Evolutionary conservation across 2,113 vertebrate species (phyloP), one percentile per base, ranked within the genome.

Genomic region (Haplotaxodon microlepis): DNA sequence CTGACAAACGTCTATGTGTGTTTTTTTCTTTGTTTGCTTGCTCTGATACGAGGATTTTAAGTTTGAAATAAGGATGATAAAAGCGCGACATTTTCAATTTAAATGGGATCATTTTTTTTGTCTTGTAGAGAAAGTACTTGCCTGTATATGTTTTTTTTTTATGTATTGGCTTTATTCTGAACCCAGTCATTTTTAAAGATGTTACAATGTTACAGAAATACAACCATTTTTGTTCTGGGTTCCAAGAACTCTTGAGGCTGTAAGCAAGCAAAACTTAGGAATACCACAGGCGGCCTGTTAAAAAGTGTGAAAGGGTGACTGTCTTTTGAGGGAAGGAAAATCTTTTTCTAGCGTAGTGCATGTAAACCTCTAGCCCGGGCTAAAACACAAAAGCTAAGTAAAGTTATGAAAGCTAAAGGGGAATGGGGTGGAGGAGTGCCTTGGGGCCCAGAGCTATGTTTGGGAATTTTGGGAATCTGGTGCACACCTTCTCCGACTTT

Each of bases 401-500:
- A 92, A 88, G 86, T 84, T 92, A 29, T 40, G 63, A 40, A 66
- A 89, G 78, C 81, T 84, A 61, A 90, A 71, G 45, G 63, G 73
- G 79, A 91, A 66, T 11, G 38, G 31, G 81, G 54, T 56, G 36
- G 34, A 56, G 38, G 81, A 24, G 27, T 69, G 88, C 80, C 85
- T 53, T 34, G 47, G 51, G 63, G 88, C 89, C 54, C 5, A 5
- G 50, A 91, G 92, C 87, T 92, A 91, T 85, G 89, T 90, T 88
- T 88, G 88, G 86, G 73, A 92, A 88, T 88, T 86, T 91, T 45
- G 69, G 71, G 79, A 88, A 91, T 90, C 73, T 56, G 54, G 63
- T 54, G 91, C 94, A 91, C 96, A 99, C 99, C 99, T 98, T 99
- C 99, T 91, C 99, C 99, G 82, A 99, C 98, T 98, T 99, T 99